These are phyloP conservation scores for Hetaerina titia DNA, from an alignment of 2,888 invertebrate species.

Conservation along the genomic window DNA sequence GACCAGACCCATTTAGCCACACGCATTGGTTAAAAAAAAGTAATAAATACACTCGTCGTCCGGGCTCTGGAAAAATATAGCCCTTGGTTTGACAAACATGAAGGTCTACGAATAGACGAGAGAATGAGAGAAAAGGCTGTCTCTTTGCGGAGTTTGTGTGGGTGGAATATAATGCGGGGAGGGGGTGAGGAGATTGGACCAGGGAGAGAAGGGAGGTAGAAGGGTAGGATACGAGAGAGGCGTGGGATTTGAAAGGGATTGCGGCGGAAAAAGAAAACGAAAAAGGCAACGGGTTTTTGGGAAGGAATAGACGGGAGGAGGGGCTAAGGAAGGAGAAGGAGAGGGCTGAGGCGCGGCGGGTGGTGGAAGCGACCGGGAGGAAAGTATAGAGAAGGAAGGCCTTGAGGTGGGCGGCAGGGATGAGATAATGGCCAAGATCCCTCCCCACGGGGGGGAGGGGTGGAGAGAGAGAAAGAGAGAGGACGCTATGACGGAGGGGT, in stretches of 20 bases:
- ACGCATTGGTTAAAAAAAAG: too few relatives aligned
- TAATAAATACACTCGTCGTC: too few relatives aligned
- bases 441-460: background rate
- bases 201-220: too few relatives aligned
- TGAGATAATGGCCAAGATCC: background rate
- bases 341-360: background rate
- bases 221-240: background rate
- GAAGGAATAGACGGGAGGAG: background rate
- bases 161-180: too few relatives aligned
- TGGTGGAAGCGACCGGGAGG: background rate
- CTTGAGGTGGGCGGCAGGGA: background rate
- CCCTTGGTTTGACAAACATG: too few relatives aligned
- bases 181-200: too few relatives aligned
- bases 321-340: background rate
- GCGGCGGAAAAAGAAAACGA: background rate
- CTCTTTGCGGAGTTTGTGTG: background rate
- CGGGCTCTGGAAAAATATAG: too few relatives aligned
- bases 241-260: background rate
- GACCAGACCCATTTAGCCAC: too few relatives aligned
- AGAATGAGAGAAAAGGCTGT: background rate
- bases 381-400: background rate
- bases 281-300: background rate
- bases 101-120: background rate
- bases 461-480: too few relatives aligned
- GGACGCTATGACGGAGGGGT: too few relatives aligned